Evolutionary conservation across 1,140 invertebrate genomes (phyloP).

Genomic region (Macrotrachela quadricornifera): DNA sequence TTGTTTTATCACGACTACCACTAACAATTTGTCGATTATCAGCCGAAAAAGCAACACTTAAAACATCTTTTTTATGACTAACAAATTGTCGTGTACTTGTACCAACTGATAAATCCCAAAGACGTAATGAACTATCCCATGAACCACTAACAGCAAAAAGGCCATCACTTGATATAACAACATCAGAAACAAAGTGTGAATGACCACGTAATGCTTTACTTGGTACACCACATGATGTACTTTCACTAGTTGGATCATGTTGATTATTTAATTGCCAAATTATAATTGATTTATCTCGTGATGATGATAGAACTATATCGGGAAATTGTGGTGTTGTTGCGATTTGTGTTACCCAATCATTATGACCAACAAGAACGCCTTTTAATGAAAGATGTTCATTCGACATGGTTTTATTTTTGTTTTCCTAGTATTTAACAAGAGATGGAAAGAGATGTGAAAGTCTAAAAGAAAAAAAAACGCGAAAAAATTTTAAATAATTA

Average conservation of each 20-base stretch:
- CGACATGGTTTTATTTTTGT: too few relatives aligned
- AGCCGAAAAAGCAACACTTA: conserved; percentile 94
- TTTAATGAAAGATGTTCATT: background rate
- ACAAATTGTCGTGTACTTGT: conserved; percentile 56
- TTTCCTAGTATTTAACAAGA: too few relatives aligned
- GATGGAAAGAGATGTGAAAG: too few relatives aligned
- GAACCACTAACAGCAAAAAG: conserved; percentile 97
- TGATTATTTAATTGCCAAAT: conserved; percentile 70
- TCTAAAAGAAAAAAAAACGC: too few relatives aligned
- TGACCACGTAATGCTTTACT: conserved; percentile 87
- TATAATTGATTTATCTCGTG: conserved; percentile 89
- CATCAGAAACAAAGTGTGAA: conserved; percentile 94
- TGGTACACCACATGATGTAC: conserved; percentile 57
- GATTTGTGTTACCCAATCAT: conserved; percentile 98
- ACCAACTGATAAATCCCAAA: conserved; percentile 79
- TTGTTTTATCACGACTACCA: conserved; percentile 91
- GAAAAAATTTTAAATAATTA: too few relatives aligned
- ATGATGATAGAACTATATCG: conserved; percentile 89
- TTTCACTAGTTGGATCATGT: conserved; percentile 44
- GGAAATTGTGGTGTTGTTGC: conserved; percentile 97
- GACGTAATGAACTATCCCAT: conserved; percentile 91
- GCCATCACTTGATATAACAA: conserved; percentile 92
- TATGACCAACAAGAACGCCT: conserved; percentile 79
- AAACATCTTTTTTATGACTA: conserved; percentile 97
- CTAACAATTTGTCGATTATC: conserved; percentile 99